Conservation (phyloP, 2,888 invertebrate genomes). For the Lepidochitona cinerea region DNA sequence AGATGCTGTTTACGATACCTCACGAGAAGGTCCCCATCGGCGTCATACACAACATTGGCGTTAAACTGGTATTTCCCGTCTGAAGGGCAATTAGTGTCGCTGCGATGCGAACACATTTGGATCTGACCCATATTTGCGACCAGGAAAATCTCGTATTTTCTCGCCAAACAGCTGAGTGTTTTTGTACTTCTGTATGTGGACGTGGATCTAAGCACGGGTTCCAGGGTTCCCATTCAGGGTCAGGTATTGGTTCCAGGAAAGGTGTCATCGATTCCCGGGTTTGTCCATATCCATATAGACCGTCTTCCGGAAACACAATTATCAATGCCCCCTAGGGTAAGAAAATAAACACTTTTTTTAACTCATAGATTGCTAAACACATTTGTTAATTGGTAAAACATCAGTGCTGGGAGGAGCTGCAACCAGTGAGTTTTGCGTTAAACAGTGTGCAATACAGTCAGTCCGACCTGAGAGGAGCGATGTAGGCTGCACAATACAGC, state of each 20-base stretch:
- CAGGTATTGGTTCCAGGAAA: conserved; percentile 49
- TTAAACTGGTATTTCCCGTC: neutral
- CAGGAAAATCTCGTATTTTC: conserved; percentile 76
- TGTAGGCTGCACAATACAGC: too few relatives aligned
- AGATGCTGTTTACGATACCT: neutral
- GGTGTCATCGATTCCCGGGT: conserved; percentile 33
- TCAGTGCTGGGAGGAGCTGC: too few relatives aligned
- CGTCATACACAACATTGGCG: neutral
- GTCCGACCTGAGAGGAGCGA: too few relatives aligned
- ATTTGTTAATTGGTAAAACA: too few relatives aligned
- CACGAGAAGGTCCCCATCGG: neutral
- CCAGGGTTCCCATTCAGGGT: conserved; percentile 73
- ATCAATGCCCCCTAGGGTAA: conserved; percentile 78
- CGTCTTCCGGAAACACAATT: conserved; percentile 83
- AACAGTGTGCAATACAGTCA: too few relatives aligned
- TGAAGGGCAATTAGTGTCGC: neutral
- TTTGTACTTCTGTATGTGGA: conserved; percentile 34
- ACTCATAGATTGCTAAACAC: too few relatives aligned
- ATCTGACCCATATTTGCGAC: conserved; percentile 81
- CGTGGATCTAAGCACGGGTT: conserved; percentile 46
- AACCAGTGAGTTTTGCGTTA: too few relatives aligned
- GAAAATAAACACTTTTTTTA: too few relatives aligned
- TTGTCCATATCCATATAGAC: conserved; percentile 69
- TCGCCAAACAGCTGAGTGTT: conserved; percentile 75
- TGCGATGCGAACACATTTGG: conserved; percentile 72